Evolutionary conservation across 2,113 vertebrate genomes (phyloP).

Genomic region (Hippocampus abdominalis): DNA sequence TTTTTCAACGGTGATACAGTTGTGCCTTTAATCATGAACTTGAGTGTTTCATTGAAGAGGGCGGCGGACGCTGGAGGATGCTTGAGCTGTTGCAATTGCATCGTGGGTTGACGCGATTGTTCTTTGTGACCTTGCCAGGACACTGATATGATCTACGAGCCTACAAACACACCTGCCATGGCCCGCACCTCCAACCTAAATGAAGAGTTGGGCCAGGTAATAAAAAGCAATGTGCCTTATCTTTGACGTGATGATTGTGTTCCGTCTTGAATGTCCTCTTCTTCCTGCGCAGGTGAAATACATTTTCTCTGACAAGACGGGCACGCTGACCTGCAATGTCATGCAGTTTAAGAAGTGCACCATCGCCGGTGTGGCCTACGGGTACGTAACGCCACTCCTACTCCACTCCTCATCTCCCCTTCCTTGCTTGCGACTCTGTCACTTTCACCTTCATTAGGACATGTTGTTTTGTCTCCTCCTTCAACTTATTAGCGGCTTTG

Average conservation of each 20-base stretch:
- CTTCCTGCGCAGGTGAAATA: constrained; percentile 87
- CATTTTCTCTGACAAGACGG: constrained; percentile 99
- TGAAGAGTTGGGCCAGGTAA: constrained; percentile 95
- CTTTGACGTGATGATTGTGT: not conserved
- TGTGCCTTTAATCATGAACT: not conserved
- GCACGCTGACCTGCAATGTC: constrained; percentile 96
- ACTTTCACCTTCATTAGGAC: constrained; percentile 53
- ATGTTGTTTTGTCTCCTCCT: constrained; percentile 54
- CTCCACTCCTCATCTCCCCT: not conserved
- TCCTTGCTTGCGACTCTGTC: constrained; percentile 13
- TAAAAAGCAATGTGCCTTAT: not conserved
- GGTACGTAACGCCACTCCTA: constrained; percentile 73
- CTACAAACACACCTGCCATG: constrained; percentile 90
- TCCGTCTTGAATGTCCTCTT: not conserved
- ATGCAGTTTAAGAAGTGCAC: constrained; percentile 99
- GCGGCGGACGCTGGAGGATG: not conserved
- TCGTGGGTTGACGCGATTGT: not conserved
- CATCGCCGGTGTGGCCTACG: constrained; percentile 91
- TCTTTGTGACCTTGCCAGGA: constrained; percentile 73
- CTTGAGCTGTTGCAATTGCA: not conserved
- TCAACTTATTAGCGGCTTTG: constrained; percentile 61
- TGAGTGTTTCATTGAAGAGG: not conserved
- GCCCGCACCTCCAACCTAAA: constrained; percentile 97
- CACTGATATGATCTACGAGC: constrained; percentile 93
- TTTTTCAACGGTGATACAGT: too few species aligned